Base-by-base conservation (phyloP, 2,797 vertebrate genomes). In the Synanceia verrucosa region DNA sequence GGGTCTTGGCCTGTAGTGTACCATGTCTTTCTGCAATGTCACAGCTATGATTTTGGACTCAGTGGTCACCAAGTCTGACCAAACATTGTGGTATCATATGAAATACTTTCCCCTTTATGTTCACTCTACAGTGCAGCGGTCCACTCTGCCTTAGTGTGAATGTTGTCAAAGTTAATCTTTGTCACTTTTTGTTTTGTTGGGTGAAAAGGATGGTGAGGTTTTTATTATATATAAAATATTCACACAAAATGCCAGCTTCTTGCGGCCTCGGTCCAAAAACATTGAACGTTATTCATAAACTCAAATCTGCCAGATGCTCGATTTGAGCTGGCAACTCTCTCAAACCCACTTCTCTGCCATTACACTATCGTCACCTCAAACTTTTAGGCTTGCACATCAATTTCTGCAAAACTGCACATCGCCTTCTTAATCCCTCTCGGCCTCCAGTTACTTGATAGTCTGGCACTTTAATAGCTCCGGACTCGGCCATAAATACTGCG, bases 371-470 rank as follows among this genome's bases (percentile, higher is more conserved):
- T 86, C 84, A 74, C 77, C 74, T 82, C 72, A 52, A 31, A 65
- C 71, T 44, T 83, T 83, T 61, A 70, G 82, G 63, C 70, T 75
- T 67, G 41, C 73, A 77, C 72, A 62, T 82, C 65, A 73, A 29
- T 66, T 46, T 81, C 64, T 68, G 76, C 63, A 82, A 77, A 84
- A 80, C 76, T 86, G 67, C 82, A 79, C 80, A 57, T 84, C 74
- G 76, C 72, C 79, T 64, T 70, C 76, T 84, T 76, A 83, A 86
- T 90, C 78, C 75, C 78, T 62, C 73, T 81, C 59, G 71, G 66
- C 63, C 77, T 82, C 73, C 37, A 66, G 84, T 86, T 77, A 88
- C 78, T 78, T 78, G 88, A 90, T 88, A 72, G 78, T 73, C 53
- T 83, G 75, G 75, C 84, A 81, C 67, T 83, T 85, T 79, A 86